Evolutionary conservation across 92 coral and sea anemone genomes (phyloP), one percentile per base, ranked within the genome.

Genomic region (Virgularia gustaviana): DNA sequence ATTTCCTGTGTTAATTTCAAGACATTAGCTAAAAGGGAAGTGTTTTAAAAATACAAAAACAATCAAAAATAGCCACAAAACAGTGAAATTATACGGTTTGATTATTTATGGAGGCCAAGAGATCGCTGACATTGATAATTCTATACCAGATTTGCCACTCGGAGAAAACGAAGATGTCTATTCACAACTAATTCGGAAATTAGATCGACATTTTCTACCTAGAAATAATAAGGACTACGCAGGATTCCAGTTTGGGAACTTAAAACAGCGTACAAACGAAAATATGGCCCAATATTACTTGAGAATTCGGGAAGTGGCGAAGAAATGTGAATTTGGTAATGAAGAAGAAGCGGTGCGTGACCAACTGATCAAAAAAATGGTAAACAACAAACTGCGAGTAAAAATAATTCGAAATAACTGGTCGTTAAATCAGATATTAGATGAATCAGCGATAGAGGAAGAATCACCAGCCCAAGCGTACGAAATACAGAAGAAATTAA

Each of bases 331-430:
- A 43, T 83, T 58, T 47, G 33, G 38, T 34, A 19, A 78, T 36
- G 76, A 71, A 35, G 78, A 78, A 43, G 87, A 78, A 19, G 61
- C 56, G 23, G 63, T 83, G 11, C 34, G 80, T 24, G 78, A 79
- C 35, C 88, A 78, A 35, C 71, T 79, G 39, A 79, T 83, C 63
- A 78, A 83, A 36, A 79, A 83, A 19, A 83, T 83, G 85, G 63
- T 34, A 16, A 71, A 70, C 79, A 70, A 13, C 52, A 53, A 39
- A 15, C 18, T 77, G 53, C 75, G 76, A 28, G 78, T 67, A 1
- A 76, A 78, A 31, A 63, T 83, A 28, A n/a, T n/a, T n/a, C n/a
- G n/a, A n/a, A n/a, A n/a, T n/a, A n/a, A n/a, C n/a, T n/a, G n/a
- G n/a, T n/a, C n/a, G n/a, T n/a, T n/a, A n/a, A n/a, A n/a, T n/a